Conservation (phyloP, 2,113 vertebrate species). For the Ceyx melanurus region DNA sequence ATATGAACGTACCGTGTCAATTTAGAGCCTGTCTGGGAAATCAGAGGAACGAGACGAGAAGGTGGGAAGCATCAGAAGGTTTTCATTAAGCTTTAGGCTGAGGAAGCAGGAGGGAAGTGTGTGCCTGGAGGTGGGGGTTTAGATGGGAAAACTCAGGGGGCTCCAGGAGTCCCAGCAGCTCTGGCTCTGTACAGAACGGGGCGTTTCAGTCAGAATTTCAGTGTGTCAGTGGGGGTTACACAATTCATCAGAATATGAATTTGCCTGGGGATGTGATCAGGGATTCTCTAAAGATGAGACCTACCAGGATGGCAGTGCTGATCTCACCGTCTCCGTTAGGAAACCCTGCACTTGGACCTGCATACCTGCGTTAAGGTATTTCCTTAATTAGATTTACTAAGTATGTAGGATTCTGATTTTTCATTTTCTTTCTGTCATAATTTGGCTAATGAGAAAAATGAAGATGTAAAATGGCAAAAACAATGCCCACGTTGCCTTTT, state of each 20-base stretch:
- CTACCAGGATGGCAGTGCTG: neutral
- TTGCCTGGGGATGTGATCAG: neutral
- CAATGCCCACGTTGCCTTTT: rapidly evolving
- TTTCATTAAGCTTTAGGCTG: neutral
- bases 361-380: constrained; percentile 23
- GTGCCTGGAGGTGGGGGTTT: rapidly evolving
- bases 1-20: rapidly evolving
- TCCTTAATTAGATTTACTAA: constrained; percentile 44
- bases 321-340: rapidly evolving
- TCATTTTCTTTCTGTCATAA: neutral
- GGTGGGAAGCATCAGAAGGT: neutral
- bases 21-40: neutral
- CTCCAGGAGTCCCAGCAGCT: neutral
- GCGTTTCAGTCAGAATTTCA: neutral
- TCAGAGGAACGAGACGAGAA: neutral
- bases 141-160: neutral
- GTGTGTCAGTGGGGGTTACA: rapidly evolving
- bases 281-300: neutral
- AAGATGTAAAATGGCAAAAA: neutral
- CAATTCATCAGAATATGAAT: neutral
- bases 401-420: constrained; percentile 12
- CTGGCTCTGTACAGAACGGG: neutral
- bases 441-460: constrained; percentile 27
- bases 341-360: neutral
- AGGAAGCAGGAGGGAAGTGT: neutral